Conservation (phyloP, 2,888 invertebrate species). For the Cynaeus angustus region DNA sequence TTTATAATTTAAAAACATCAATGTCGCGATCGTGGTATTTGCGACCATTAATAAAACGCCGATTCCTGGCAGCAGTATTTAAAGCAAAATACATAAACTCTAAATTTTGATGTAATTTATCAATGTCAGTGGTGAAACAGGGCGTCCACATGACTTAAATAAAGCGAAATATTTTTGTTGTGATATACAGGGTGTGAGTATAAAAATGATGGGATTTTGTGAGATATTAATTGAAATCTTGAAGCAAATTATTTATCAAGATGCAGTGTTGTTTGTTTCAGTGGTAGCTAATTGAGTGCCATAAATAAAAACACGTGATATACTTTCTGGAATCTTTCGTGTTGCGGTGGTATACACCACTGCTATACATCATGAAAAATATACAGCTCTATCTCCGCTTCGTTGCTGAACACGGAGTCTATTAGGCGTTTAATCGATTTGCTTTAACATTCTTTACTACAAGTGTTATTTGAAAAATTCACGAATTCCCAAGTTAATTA, state of each 20-base stretch:
- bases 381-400: slow-evolving; percentile 36
- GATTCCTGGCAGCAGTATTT: slow-evolving; percentile 34
- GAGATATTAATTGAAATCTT: not conserved
- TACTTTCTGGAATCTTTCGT: slow-evolving; percentile 31
- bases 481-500: too few relatives aligned
- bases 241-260: too few relatives aligned
- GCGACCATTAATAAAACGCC: slow-evolving; percentile 35
- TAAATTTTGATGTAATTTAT: slow-evolving; percentile 32
- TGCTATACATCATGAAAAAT: slow-evolving; percentile 36
- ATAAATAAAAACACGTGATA: slow-evolving; percentile 38
- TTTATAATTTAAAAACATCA: too few relatives aligned
- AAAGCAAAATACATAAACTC: slow-evolving; percentile 35
- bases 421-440: slow-evolving; percentile 17
- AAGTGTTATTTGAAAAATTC: not conserved
- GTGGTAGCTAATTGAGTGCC: slow-evolving; percentile 15
- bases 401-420: slow-evolving; percentile 22
- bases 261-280: slow-evolving; percentile 6
- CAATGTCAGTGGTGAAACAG: slow-evolving; percentile 16
- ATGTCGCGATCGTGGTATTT: too few relatives aligned
- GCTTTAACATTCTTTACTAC: not conserved
- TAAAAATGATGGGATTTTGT: slow-evolving; percentile 2
- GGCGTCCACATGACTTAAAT: slow-evolving; percentile 19
- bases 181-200: too few relatives aligned
- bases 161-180: too few relatives aligned
- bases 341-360: slow-evolving; percentile 27